Percentiles rank a stretch among this genome's conserved stretches.
These are phyloP conservation scores for Bombus cullumanus DNA, from an alignment of 1,140 invertebrate genomes.

Conservation along the genomic window DNA sequence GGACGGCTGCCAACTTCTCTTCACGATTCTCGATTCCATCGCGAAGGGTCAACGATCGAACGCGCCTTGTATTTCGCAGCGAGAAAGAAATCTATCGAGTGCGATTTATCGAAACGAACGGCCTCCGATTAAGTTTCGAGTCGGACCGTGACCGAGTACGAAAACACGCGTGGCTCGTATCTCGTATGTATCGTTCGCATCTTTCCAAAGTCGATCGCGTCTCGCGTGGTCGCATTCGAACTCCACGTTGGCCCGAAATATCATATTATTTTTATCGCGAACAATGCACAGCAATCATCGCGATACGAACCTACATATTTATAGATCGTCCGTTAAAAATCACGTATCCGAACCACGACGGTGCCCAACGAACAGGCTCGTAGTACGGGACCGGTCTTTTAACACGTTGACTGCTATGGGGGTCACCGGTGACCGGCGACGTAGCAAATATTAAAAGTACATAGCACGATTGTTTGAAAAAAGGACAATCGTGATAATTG, in stretches of 20 bases:
- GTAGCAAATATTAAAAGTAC: too few species aligned
- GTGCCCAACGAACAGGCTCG: slow-evolving; percentile 36
- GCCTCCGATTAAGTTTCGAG: background rate
- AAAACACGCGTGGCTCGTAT: background rate
- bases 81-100: background rate
- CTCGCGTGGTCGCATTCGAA: background rate
- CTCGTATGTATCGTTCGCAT: too few species aligned
- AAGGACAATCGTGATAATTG: too few species aligned
- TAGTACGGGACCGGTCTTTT: slow-evolving; percentile 59
- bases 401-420: too few species aligned
- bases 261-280: background rate
- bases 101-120: background rate
- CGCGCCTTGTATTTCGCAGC: background rate
- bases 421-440: too few species aligned
- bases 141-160: background rate
- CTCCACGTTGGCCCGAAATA: background rate
- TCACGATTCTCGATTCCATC: slow-evolving; percentile 63
- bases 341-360: slow-evolving; percentile 40
- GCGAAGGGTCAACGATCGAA: slow-evolving; percentile 63
- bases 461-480: too few species aligned
- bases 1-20: slow-evolving; percentile 61
- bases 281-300: slow-evolving; percentile 5
- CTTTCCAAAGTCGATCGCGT: background rate
- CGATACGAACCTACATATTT: slow-evolving; percentile 50
- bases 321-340: slow-evolving; percentile 69